These are phyloP conservation scores for Mionectes macconnelli DNA, from an alignment of 2,113 vertebrate species.

Conservation along the genomic window DNA sequence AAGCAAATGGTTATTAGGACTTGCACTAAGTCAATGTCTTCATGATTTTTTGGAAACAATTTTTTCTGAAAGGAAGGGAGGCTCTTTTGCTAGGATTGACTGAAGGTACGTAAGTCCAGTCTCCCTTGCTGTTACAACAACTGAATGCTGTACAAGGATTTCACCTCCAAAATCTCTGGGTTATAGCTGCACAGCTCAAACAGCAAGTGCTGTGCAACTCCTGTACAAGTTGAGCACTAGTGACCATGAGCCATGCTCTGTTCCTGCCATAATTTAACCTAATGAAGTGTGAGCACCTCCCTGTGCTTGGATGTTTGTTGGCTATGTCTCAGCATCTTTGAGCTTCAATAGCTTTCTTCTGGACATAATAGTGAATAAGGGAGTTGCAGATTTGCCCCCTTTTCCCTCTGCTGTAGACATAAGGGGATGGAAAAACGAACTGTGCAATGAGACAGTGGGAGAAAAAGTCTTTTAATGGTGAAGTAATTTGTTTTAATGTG, in stretches of 20 bases:
- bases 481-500: background rate
- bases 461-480: background rate
- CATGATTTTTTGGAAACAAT: background rate
- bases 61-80: background rate
- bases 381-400: background rate
- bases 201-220: background rate
- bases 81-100: background rate
- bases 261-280: background rate
- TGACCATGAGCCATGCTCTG: background rate
- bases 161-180: background rate
- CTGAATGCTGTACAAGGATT: background rate
- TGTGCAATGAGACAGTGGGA: background rate
- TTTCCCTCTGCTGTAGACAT: background rate
- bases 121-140: background rate
- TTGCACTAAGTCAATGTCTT: background rate
- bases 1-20: background rate
- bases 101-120: accelerated
- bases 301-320: background rate
- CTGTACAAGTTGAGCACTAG: background rate
- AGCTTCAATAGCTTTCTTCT: background rate
- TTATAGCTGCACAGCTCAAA: background rate
- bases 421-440: background rate
- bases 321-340: background rate
- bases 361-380: background rate
- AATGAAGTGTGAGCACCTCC: background rate